Conservation (phyloP, 2,113 vertebrate genomes). For the Callospermophilus lateralis region DNA sequence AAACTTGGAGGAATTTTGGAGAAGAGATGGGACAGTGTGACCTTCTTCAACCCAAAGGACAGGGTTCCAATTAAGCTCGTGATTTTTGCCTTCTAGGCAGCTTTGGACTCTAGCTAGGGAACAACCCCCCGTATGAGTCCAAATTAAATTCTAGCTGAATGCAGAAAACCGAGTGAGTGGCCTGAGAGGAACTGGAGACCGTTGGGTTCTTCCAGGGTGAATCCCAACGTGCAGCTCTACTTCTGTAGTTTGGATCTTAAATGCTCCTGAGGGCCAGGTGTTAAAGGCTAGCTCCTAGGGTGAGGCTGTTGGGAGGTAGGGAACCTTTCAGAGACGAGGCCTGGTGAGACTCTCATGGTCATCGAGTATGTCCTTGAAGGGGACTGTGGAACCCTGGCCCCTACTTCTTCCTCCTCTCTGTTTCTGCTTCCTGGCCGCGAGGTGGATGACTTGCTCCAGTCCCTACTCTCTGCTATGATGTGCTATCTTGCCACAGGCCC, state of each 20-base stretch:
- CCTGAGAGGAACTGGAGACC: conserved; percentile 77
- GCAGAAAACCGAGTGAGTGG: conserved; percentile 70
- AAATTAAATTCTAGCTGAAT: conserved; percentile 67
- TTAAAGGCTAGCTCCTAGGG: background rate
- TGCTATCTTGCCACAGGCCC: background rate
- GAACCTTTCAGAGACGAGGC: background rate
- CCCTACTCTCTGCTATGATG: background rate
- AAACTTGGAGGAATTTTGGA: background rate
- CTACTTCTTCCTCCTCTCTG: background rate
- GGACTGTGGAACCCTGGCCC: background rate
- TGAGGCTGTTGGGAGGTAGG: background rate
- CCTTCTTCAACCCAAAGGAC: background rate
- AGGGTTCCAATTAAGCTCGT: conserved; percentile 52
- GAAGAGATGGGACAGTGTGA: background rate
- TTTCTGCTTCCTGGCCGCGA: background rate
- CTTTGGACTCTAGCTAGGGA: conserved; percentile 75
- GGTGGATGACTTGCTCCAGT: background rate
- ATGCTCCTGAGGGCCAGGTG: background rate
- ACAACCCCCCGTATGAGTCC: conserved; percentile 71
- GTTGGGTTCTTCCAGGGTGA: conserved; percentile 74
- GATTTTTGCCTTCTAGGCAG: conserved; percentile 71
- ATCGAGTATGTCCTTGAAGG: background rate
- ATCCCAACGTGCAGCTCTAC: background rate
- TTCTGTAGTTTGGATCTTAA: background rate
- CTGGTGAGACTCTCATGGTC: background rate